Evolutionary conservation across 2,113 vertebrate species (phyloP).

Genomic region (Seriola dumerili): DNA sequence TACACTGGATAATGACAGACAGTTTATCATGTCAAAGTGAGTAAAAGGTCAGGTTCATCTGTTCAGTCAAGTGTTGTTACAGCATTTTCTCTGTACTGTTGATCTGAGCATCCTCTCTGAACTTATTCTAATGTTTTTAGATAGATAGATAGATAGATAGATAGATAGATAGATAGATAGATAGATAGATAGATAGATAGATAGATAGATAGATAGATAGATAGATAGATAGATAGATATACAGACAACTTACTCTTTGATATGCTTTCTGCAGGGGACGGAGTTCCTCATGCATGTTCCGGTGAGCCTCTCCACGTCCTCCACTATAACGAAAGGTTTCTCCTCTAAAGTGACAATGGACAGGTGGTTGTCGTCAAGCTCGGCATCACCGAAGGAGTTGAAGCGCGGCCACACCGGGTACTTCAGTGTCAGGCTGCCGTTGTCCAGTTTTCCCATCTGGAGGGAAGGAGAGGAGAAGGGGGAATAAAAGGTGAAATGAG

Average conservation of each 20-base stretch:
- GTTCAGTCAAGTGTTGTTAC: too few relatives aligned
- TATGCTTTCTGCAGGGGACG: conserved; percentile 94
- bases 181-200: too few relatives aligned
- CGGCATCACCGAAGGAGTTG: conserved; percentile 93
- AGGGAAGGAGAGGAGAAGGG: conserved; percentile 9
- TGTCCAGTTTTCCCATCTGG: conserved; percentile 98
- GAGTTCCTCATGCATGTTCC: conserved; percentile 98
- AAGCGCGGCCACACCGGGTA: conserved; percentile 97
- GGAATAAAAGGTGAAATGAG: neutral
- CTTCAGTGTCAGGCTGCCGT: conserved; percentile 92
- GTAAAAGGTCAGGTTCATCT: neutral
- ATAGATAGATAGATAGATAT: neutral
- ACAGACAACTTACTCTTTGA: conserved; percentile 91
- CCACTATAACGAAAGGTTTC: conserved; percentile 97
- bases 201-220: neutral
- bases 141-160: too few relatives aligned
- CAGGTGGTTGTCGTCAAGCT: conserved; percentile 95
- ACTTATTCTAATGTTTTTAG: too few relatives aligned
- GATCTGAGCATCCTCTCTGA: too few relatives aligned
- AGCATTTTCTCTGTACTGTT: too few relatives aligned
- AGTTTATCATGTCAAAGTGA: neutral
- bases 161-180: too few relatives aligned
- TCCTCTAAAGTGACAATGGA: conserved; percentile 98
- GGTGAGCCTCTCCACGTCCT: conserved; percentile 95
- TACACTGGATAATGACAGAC: too few relatives aligned